Base-by-base conservation (phyloP, 2,797 vertebrate species). In the Mionectes olivaceus region DNA sequence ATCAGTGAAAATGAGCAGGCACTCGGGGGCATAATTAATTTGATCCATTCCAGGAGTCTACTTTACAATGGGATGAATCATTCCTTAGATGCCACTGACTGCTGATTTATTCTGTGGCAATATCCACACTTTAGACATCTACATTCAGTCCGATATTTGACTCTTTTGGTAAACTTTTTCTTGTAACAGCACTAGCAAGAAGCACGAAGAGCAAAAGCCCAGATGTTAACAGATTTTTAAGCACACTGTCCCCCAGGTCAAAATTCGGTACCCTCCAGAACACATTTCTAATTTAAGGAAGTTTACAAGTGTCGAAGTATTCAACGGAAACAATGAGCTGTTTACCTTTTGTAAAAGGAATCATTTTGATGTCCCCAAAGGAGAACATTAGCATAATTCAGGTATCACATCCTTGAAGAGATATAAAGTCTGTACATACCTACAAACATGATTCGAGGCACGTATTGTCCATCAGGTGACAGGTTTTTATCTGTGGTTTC, bases 401-500 rank as follows among this genome's bases (percentile, higher is more conserved):
- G 9, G 60, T 73, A 49, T 37, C 44, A 41, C 14, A 63, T 9
- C 23, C 84, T 32, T n/a, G 21, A 82, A 41, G 32, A 44, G 23
- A 24, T 5, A 18, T 23, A 70, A 27, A 81, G 53, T 52, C 41
- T 37, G 49, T 61, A 96, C 98, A 70, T 98, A 99, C 99, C 98
- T 90, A 99, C 92, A 97, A 99, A 99, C 93, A 99, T 81, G 95
- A 99, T 99, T 95, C 99, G 98, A 87, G 99, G 99, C 64, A 99
- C 98, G 0, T 99, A 99, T 57, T 97, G 94, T 50, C 99, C 99
- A 67, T 99, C 99, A 82, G 98, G 98, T 43, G 98, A 98, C 95
- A 99, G 75, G 82, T 99, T 98, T 56, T 94, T 90, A 79, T 99
- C 99, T 4, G 41, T 65, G 13, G 98, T 98, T 96, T 99, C 99